phyloP scores from a whole-genome alignment of 2,888 invertebrate genomes.

The Marronus borbonicus region DNA sequence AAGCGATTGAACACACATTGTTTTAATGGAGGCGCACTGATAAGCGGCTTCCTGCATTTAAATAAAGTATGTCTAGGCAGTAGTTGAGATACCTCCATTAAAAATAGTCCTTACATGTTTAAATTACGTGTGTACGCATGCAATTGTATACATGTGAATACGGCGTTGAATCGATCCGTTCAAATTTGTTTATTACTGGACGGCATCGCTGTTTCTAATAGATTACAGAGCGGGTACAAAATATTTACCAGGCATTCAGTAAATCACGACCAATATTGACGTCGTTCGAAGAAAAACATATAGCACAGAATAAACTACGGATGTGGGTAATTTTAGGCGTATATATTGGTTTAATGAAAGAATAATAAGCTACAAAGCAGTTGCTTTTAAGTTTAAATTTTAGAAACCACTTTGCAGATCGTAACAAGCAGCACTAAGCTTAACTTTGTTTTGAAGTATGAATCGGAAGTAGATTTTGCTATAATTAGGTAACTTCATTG shows the following conservation, averaged over 20 bases:
- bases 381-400: no score
- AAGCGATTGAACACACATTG: constrained; percentile 40
- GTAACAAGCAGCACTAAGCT: no score
- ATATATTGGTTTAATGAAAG: no score
- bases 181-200: neutral
- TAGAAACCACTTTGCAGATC: no score
- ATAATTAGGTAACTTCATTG: no score
- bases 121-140: neutral
- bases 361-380: no score
- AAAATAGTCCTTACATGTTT: constrained; percentile 9
- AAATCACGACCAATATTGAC: neutral
- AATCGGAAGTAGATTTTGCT: no score
- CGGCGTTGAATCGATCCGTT: neutral
- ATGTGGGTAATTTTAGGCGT: no score
- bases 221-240: neutral
- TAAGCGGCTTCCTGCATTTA: constrained; percentile 43
- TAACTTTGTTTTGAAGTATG: no score
- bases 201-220: neutral
- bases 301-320: neutral
- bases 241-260: neutral
- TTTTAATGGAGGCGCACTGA: constrained; percentile 40
- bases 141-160: constrained; percentile 5
- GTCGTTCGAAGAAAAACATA: neutral
- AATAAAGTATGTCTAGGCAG: constrained; percentile 23
- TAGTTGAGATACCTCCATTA: neutral